Evolutionary conservation across 92 coral and sea anemone species (phyloP).

Genomic region (Epizoanthus stellaris): DNA sequence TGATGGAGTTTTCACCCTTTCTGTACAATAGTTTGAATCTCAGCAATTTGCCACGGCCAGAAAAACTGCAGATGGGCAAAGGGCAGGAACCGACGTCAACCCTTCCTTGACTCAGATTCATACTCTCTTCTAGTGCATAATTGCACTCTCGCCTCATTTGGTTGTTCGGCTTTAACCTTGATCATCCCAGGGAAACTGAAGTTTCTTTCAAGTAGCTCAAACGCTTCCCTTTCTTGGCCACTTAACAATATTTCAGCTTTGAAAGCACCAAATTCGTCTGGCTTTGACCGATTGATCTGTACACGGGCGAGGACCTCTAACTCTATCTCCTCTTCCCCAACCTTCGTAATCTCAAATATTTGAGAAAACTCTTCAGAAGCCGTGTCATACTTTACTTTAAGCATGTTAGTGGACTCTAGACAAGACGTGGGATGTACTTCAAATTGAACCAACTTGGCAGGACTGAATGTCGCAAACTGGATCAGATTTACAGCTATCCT

Average conservation of each 20-base stretch:
- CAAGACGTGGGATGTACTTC: background rate
- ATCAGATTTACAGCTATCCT: background rate
- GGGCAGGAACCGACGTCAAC: background rate
- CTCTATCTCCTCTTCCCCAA: background rate
- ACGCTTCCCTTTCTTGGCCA: background rate
- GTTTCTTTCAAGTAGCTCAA: background rate
- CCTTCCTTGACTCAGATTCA: background rate
- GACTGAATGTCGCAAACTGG: background rate
- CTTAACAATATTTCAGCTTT: background rate
- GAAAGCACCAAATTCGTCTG: background rate
- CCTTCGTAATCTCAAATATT: background rate
- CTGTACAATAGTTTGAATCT: background rate
- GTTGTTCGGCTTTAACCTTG: background rate
- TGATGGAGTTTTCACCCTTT: background rate
- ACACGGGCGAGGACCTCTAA: background rate
- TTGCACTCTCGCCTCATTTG: background rate
- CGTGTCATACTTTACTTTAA: background rate
- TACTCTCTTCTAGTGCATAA: background rate
- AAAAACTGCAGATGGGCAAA: background rate
- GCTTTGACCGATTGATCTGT: background rate
- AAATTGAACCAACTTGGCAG: slow-evolving; percentile 14
- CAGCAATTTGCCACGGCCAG: background rate
- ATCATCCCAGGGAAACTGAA: background rate
- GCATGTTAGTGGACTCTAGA: background rate
- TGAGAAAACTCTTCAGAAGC: background rate